Conservation (phyloP, 1,140 invertebrate genomes). For the Drosophila cardini region DNA sequence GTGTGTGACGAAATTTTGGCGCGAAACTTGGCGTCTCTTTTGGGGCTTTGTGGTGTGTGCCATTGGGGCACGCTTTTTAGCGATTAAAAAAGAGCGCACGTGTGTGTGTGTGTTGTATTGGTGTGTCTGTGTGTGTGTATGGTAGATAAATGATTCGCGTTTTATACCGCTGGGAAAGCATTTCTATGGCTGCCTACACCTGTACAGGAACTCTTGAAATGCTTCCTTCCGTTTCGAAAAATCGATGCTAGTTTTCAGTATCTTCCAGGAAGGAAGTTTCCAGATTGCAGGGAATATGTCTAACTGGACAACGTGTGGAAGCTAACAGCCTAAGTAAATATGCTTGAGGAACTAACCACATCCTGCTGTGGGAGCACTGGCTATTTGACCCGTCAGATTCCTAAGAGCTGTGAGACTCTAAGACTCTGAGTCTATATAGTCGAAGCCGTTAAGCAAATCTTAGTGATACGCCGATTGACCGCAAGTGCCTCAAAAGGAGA, state of each 20-base stretch:
- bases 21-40: conserved; percentile 77
- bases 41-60: conserved; percentile 40
- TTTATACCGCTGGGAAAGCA: neutral
- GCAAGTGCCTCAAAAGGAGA: conserved; percentile 51
- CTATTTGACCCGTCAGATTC: neutral
- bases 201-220: conserved; percentile 33
- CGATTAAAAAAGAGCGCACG: neutral
- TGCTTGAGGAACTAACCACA: conserved; percentile 50
- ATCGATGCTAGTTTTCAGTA: conserved; percentile 4
- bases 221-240: conserved; percentile 58
- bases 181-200: conserved; percentile 14
- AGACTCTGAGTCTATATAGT: neutral
- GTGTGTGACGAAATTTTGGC: conserved; percentile 77
- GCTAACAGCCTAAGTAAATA: conserved; percentile 55
- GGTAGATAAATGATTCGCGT: neutral
- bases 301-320: conserved; percentile 31
- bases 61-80: conserved; percentile 56
- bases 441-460: conserved; percentile 76
- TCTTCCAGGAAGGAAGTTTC: conserved; percentile 57
- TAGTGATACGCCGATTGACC: conserved; percentile 63
- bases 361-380: conserved; percentile 52
- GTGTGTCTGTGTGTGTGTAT: conserved; percentile 2
- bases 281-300: conserved; percentile 7
- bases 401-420: conserved; percentile 1
- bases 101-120: neutral